Evolutionary conservation across 1,140 invertebrate species (phyloP), one percentile per base, ranked within the genome.

Genomic region (Sinonovacula constricta): DNA sequence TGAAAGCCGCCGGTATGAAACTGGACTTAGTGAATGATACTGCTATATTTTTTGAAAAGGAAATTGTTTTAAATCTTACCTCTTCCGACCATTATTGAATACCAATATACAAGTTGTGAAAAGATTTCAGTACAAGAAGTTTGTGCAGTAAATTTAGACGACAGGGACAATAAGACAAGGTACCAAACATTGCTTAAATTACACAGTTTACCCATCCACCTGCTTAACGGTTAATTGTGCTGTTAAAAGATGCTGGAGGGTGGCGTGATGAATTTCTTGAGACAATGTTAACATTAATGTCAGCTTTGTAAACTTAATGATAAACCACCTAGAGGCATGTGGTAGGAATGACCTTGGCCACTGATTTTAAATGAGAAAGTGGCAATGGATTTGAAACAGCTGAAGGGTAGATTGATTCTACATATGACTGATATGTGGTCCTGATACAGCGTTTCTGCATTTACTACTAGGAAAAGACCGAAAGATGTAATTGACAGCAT

Each of bases 21-120:
- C n/a, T 82, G 66, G 54, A 82, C 68, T 66, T 80, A 26, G 81
- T 69, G 28, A 76, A 79, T 80, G 81, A 82, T 59, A 70, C 33
- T n/a, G 63, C 63, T 45, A 28, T 49, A 14, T 26, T 83, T 26
- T 31, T 81, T 34, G 82, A 80, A 39, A 68, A 81, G 53, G 59
- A 81, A n/a, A 57, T 81, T 22, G 36, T 60, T 28, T 28, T 83
- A 65, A 79, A 83, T 54, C n/a, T 79, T 15, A 83, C 80, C n/a
- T 75, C 74, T 26, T 79, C 79, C 15, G 79, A 54, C 18, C 59
- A 80, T 57, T 83, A 80, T 45, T 78, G 71, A 51, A 69, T 83
- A n/a, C 79, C 79, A 1, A 77, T 83, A n/a, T 51, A 77, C 34
- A 83, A 72, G 31, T 31, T 49, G n/a, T 22, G 54, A 62, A 12